Evolutionary conservation across 2,888 invertebrate genomes (phyloP), one percentile per base, ranked within the genome.

Genomic region (Globia sparganii): DNA sequence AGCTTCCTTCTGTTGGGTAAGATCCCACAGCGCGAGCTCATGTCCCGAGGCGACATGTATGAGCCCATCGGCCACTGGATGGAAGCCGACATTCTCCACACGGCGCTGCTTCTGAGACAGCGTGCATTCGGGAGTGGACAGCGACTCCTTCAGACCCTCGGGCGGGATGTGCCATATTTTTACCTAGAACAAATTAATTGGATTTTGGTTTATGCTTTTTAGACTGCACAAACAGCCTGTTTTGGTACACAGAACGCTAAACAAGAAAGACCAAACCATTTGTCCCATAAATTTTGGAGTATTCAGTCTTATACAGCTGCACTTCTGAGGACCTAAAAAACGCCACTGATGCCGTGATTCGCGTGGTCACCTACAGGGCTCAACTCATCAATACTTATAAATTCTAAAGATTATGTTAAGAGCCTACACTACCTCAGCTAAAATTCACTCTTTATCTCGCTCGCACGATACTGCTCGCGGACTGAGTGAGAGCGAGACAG

Each of bases 81-180:
- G 99, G 95, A 99, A 99, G 43, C 98, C 97, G 0, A 99, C 98
- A 46, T 98, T 98, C 94, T 99, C 99, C 1, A 99, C 98, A 76
- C 99, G 97, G 40, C 98, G 97, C 94, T 99, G 98, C 88, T 98
- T 98, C 90, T 98, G 98, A 1, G 98, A 98, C 88, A 99, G 97
- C 3, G 98, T 98, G 90, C 98, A 98, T 92, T 98, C 98, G 0
- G 98, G 97, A 87, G 98, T 98, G 58, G 98, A 97, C 0, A 98
- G 94, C 0, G 98, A 98, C 92, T 98, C 97, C 91, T 98, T 97
- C 76, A 99, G 93, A 0, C 98, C 98, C 85, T 97, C 97, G 77
- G 98, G 98, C 18, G 99, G 99, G 91, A 99, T 98, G 90, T 98
- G 98, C 99, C 99, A 99, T 76, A 99, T 97, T 96, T 99, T 99